These are phyloP conservation scores for Rhombomys opimus DNA, from an alignment of 2,113 vertebrate genomes.

Conservation along the genomic window DNA sequence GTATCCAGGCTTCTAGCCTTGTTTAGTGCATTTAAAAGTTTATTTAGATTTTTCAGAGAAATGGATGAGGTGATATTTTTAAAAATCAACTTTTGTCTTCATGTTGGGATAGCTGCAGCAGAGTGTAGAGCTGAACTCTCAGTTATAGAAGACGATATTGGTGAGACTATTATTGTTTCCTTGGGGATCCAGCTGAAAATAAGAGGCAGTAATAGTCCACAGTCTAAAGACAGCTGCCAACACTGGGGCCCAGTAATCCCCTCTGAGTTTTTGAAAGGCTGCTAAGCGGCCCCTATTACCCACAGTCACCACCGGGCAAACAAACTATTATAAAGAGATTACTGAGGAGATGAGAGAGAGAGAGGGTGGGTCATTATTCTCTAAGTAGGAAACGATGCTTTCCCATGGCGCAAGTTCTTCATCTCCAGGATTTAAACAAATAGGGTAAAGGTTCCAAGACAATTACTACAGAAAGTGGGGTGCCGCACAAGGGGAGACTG, in stretches of 20 bases:
- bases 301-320: not conserved
- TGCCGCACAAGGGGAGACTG: not conserved
- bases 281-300: not conserved
- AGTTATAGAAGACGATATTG: not conserved
- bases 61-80: not conserved
- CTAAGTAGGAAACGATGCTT: not conserved
- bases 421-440: not conserved
- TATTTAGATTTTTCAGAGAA: not conserved
- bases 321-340: slow-evolving; percentile 22
- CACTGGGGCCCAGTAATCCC: not conserved
- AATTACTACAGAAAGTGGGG: not conserved
- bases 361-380: not conserved
- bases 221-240: not conserved
- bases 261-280: not conserved
- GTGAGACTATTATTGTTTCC: not conserved
- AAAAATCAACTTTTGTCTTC: not conserved
- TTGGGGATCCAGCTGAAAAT: not conserved
- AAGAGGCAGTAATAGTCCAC: not conserved
- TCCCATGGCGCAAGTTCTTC: not conserved
- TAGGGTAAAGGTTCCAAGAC: not conserved
- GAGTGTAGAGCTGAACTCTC: not conserved
- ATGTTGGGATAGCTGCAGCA: not conserved
- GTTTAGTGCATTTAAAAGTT: not conserved
- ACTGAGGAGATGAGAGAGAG: not conserved
- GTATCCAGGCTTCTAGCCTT: not conserved